Base-by-base conservation (phyloP, 2,888 invertebrate genomes). In the Mimachlamys varia region DNA sequence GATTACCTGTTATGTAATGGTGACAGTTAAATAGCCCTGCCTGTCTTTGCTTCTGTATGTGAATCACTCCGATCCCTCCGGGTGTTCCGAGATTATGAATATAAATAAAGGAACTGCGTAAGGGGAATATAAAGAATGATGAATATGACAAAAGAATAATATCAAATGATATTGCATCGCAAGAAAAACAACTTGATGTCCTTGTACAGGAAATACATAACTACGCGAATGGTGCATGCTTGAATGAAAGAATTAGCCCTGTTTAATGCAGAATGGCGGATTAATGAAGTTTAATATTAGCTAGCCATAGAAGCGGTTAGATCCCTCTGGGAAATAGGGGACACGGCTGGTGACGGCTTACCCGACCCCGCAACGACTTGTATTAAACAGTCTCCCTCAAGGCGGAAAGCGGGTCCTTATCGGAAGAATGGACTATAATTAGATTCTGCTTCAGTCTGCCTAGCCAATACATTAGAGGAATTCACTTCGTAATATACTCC, bases 401-500 rank as follows among this genome's bases (percentile, higher is more conserved):
- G 76, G 33, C 76, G 27, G 76, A 76, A 76, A 19, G 33, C 76
- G 27, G 12, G 76, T 76, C 76, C 76, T 76, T 76, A 76, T 76
- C 76, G 17, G 33, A 7, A 76, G 76, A 76, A 33, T 5, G 27
- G 7, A 33, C 33, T 27, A 33, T 76, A 33, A 76, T 76, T 76
- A 33, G 76, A 76, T 76, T 76, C 76, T 33, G 33, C 33, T 33
- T 33, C 58, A 76, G 76, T 76, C 76, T 76, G 76, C 76, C 76
- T 33, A 22, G 33, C 76, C 76, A 76, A 76, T 76, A 76, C 33
- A 76, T 76, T 76, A 76, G 27, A 22, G 27, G 3, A 33, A 76
- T 76, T 76, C 76, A 33, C 76, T 76, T 27, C 76, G 12, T 76
- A 76, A 76, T 76, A 76, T 76, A 76, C 76, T 33, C 76, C 76